Base-by-base conservation (phyloP, 2,113 vertebrate genomes). In the Mola mola region DNA sequence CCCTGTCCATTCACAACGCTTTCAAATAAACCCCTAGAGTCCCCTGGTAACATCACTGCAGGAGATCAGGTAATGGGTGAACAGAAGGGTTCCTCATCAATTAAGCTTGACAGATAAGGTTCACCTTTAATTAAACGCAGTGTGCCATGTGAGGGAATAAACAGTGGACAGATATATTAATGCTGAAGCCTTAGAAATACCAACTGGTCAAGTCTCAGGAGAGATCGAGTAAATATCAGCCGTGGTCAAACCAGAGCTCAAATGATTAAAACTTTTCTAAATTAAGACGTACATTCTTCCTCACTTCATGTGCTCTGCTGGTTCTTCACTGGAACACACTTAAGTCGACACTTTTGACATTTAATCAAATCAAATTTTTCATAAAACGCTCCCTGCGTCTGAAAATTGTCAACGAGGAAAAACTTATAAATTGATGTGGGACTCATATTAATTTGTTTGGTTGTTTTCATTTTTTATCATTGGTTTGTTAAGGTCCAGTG, bases 51-150 rank as follows among this genome's bases (percentile, higher is more conserved):
- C 72, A 75, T 70, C 34, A 10, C 40, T 20, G 29, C 33, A 9
- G 20, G 40, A 49, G 55, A 72, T 37, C 16, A n/a, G 43, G 24
- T 34, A 16, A 20, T 44, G 56, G 64, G 68, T 28, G 33, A 41
- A 37, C 33, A 7, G 37, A 44, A 53, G 50, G 17, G 29, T 28
- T 41, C 48, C 49, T 67, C 51, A 19, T 29, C 37, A 51, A 43
- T 55, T 7, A 5, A 59, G 46, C 69, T 76, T 21, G 28, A 53
- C 65, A 79, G 67, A 81, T 70, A 61, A 69, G 42, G 72, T 72
- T 79, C 68, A 76, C 68, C 85, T 88, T 90, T 90, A 83, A 91
- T 91, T 88, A 91, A 87, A 83, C 57, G 55, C 75, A 66, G 72
- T 70, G 75, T 70, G 55, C 53, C 44, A 21, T 28, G 42, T 20